Percentiles rank a stretch among this genome's conserved stretches.
Conservation (phyloP, 2,113 vertebrate genomes). For the Planiliza haematocheilus region DNA sequence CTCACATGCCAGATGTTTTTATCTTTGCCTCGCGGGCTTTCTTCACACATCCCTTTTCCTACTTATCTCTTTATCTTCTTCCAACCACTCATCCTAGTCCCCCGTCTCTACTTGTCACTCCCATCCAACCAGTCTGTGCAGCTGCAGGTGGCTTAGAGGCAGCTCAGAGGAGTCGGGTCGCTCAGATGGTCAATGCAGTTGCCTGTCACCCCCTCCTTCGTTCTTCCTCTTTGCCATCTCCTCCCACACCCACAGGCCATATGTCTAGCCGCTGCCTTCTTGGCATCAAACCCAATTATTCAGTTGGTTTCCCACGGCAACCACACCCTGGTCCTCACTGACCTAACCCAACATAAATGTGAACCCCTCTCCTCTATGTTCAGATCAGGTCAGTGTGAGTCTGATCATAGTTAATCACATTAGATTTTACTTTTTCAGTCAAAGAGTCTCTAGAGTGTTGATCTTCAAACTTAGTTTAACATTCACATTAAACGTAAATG, state of each 20-base stretch:
- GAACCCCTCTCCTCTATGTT: neutral
- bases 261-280: constrained; percentile 66
- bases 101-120: neutral
- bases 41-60: neutral
- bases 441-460: neutral
- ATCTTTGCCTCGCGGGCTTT: neutral
- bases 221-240: constrained; percentile 5
- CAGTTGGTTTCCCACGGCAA: constrained; percentile 43
- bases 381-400: too few relatives aligned
- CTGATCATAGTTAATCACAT: too few relatives aligned
- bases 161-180: neutral
- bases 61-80: neutral
- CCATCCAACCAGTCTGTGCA: neutral
- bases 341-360: neutral
- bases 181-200: constrained; percentile 27
- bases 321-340: constrained; percentile 32
- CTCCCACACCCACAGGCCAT: constrained; percentile 54
- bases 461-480: neutral
- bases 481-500: constrained; percentile 8
- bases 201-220: neutral
- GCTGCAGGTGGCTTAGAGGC: constrained; percentile 26
- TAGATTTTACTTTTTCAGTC: neutral
- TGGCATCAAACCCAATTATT: constrained; percentile 64
- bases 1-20: neutral
- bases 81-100: constrained; percentile 1